Percentiles rank a stretch among this genome's conserved stretches.
Evolutionary conservation across 1,140 invertebrate genomes (phyloP).

Genomic region (Pteromalus puparum): DNA sequence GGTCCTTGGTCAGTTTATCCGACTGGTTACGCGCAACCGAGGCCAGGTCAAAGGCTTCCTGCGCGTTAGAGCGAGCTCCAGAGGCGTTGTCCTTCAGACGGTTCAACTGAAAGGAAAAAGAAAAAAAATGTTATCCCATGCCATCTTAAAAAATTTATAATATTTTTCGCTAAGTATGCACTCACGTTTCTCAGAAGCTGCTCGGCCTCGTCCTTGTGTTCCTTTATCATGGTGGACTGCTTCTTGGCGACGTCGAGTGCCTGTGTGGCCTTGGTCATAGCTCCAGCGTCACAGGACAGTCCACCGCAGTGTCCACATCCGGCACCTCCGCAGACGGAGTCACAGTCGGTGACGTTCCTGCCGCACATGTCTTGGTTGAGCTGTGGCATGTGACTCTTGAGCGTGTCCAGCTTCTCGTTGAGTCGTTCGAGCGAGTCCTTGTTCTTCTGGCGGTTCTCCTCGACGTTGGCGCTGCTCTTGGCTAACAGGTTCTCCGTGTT

Average conservation of each 20-base stretch:
- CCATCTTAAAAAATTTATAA: neutral
- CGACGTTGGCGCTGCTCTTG: slow-evolving; percentile 82
- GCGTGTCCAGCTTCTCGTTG: slow-evolving; percentile 79
- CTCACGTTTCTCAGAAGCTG: slow-evolving; percentile 80
- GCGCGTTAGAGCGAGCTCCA: slow-evolving; percentile 77
- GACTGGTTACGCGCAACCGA: slow-evolving; percentile 77
- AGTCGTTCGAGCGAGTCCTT: slow-evolving; percentile 81
- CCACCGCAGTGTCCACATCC: slow-evolving; percentile 94
- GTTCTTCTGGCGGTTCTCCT: slow-evolving; percentile 83
- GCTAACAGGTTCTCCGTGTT: slow-evolving; percentile 88
- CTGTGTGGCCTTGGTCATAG: slow-evolving; percentile 89
- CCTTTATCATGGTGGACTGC: slow-evolving; percentile 86
- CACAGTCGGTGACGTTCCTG: slow-evolving; percentile 89
- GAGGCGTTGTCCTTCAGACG: slow-evolving; percentile 78
- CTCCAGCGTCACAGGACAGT: slow-evolving; percentile 91
- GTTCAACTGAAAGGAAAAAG: slow-evolving; percentile 73
- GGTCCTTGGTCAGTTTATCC: slow-evolving; percentile 74
- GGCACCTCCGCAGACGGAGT: slow-evolving; percentile 93
- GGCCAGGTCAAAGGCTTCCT: slow-evolving; percentile 78
- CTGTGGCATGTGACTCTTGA: slow-evolving; percentile 86
- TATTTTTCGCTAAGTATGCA: slow-evolving; percentile 34
- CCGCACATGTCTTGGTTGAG: slow-evolving; percentile 95
- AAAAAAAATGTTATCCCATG: neutral
- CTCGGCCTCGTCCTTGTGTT: slow-evolving; percentile 87
- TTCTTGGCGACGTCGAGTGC: slow-evolving; percentile 90